Base-by-base conservation (phyloP, 2,797 vertebrate genomes). In the Falco naumanni region DNA sequence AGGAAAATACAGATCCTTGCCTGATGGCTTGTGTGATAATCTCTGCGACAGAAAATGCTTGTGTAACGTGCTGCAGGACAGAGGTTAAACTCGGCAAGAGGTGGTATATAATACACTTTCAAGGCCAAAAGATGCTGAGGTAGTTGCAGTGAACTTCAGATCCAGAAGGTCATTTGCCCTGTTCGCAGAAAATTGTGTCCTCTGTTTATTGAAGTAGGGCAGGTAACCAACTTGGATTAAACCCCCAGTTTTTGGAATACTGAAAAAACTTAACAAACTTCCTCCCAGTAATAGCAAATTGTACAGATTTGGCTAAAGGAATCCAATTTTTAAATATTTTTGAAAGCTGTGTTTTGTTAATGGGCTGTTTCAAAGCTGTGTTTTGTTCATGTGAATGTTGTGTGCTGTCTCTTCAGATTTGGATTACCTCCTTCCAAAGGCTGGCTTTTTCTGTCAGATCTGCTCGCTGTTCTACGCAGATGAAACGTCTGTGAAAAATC, bases 391-490 rank as follows among this genome's bases (percentile, higher is more conserved):
- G 37, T 43, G 41, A 43, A 43, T 43, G 41, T 29, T 12, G 11
- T 24, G 19, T 77, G 0, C 33, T 89, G 24, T 71, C 41, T 50
- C 66, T 39, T 37, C 31, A 97, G 99, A 98, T 84, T 93, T 99
- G 97, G 99, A 99, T 84, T 99, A 98, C 95, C 97, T 99, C 45
- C 94, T 99, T 8, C 99, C 99, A 0, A 99, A 99, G 94, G 98
- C 98, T 1, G 99, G 99, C 17, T 99, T 98, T 95, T 99, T 99
- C 97, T 99, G 99, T 84, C 98, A 98, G 63, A 98, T 99, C 60
- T 99, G 99, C 97, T 98, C 98, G 1, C 95, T 98, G 17, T 99
- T 99, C 97, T 99, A 98, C 37, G 96, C 98, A 18, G 98, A 97
- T 8, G 98, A 99, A 39, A 91, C 93, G 0, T 98, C 99, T 41